Conservation (phyloP, 2,113 vertebrate species). For the Oreochromis niloticus region DNA sequence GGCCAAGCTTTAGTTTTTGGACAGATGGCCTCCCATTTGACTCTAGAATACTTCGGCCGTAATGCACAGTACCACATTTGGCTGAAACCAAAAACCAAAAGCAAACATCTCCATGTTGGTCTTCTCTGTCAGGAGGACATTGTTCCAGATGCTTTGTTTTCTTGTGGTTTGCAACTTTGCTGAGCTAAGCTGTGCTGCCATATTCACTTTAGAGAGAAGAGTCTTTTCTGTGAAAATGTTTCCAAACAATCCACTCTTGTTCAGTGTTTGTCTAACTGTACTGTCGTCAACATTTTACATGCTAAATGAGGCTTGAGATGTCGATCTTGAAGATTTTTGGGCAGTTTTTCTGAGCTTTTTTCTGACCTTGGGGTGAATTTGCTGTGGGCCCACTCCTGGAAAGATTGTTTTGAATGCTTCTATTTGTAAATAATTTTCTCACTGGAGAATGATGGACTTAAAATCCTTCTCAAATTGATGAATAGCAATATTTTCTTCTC, state of each 20-base stretch:
- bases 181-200: background rate
- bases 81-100: background rate
- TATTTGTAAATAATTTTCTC: background rate
- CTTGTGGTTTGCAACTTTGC: background rate
- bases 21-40: background rate
- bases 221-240: background rate
- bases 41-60: background rate
- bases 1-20: background rate
- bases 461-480: background rate
- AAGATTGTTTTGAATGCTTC: background rate
- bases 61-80: background rate
- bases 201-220: background rate
- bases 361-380: background rate
- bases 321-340: background rate
- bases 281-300: background rate
- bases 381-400: rapidly evolving
- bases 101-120: background rate
- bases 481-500: background rate
- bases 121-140: background rate
- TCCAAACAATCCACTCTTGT: background rate
- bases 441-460: background rate
- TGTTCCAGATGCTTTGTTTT: background rate
- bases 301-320: background rate
- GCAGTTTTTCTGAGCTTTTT: background rate
- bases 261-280: background rate